These are phyloP conservation scores for Uloborus plumipes DNA, from an alignment of 2,888 invertebrate genomes.

Conservation along the genomic window DNA sequence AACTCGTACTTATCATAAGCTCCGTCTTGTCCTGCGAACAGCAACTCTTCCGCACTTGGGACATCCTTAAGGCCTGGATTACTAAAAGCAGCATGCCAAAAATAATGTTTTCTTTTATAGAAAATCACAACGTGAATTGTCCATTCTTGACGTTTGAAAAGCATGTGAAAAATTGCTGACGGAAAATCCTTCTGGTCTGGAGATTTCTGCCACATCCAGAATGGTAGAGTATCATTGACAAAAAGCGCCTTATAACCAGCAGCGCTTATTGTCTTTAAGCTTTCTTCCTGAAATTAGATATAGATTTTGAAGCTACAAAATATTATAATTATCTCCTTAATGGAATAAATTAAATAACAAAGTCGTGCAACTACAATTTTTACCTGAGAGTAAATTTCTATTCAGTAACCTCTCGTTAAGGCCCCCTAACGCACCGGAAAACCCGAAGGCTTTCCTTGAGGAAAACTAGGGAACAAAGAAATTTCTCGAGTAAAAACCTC, in stretches of 20 bases:
- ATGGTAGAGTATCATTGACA: neutral
- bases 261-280: neutral
- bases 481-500: too few relatives aligned
- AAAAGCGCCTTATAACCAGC: neutral
- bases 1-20: conserved; percentile 37
- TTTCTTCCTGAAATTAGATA: neutral
- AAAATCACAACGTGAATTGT: conserved; percentile 37
- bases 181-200: too few relatives aligned
- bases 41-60: neutral
- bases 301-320: too few relatives aligned
- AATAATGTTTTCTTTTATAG: conserved; percentile 14
- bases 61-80: neutral
- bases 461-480: too few relatives aligned
- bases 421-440: too few relatives aligned
- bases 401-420: too few relatives aligned
- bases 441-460: too few relatives aligned
- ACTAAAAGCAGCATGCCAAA: conserved; percentile 34
- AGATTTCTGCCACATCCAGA: neutral
- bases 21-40: conserved; percentile 13
- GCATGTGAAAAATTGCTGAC: conserved; percentile 5
- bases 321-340: too few relatives aligned
- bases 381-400: too few relatives aligned
- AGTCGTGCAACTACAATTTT: too few relatives aligned
- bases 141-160: conserved; percentile 8
- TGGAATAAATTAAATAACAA: too few relatives aligned